A percentile compares a stretch with the other conserved stretches of the same genome.
Conservation (phyloP, 2,113 vertebrate genomes). For the Urocynchramus pylzowi region DNA sequence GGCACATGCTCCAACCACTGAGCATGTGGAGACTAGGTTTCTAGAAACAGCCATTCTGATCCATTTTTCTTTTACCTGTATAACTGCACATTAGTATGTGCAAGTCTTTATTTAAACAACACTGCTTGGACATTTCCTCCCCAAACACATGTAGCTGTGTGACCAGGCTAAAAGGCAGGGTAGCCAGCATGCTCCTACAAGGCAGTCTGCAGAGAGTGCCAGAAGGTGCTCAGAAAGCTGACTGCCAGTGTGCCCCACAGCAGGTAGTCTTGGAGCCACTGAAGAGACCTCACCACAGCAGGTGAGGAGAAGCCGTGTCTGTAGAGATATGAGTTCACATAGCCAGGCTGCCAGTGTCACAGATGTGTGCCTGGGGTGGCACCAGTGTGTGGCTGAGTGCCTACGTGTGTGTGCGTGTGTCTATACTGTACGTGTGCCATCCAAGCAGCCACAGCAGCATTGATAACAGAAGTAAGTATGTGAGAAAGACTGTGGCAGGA, state of each 20-base stretch:
- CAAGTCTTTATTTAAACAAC: not conserved
- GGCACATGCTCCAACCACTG: not conserved
- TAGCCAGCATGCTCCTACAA: not conserved
- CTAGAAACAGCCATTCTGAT: not conserved
- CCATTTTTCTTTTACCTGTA: not conserved
- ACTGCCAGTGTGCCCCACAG: not conserved
- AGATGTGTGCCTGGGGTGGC: not conserved
- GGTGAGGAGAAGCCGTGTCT: not conserved
- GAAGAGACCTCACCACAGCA: not conserved
- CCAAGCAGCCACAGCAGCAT: not conserved
- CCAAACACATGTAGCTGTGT: fast-evolving
- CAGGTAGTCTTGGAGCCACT: not conserved
- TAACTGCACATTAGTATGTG: not conserved
- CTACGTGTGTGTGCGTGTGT: fast-evolving
- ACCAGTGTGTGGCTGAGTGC: not conserved
- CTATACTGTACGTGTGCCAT: not conserved
- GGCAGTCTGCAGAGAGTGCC: not conserved
- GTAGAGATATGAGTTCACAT: not conserved
- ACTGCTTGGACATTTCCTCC: not conserved
- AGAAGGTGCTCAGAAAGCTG: not conserved
- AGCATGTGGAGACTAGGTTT: not conserved
- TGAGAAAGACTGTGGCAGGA: not conserved
- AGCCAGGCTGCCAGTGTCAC: not conserved
- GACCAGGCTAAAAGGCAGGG: not conserved
- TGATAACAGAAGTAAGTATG: not conserved